phyloP scores from a whole-genome alignment of 2,888 invertebrate genomes.

The Mesorhabditis belari region DNA sequence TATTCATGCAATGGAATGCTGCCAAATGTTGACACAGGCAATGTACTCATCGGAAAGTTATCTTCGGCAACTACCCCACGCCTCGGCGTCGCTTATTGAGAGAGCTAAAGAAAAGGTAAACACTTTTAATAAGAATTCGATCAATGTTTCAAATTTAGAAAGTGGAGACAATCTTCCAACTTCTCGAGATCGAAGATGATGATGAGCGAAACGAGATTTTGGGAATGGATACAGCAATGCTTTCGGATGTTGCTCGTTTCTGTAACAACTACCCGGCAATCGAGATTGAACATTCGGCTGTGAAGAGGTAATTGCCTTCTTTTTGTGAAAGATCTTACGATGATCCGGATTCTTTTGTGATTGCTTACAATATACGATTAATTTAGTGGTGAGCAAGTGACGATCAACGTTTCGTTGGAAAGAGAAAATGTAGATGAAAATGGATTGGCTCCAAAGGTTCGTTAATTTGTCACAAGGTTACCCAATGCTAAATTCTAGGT shows the following conservation, averaged over 20 bases:
- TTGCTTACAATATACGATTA: neutral
- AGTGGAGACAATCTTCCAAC: constrained; percentile 86
- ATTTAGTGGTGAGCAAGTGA: constrained; percentile 75
- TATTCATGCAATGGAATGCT: constrained; percentile 97
- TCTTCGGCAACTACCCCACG: constrained; percentile 91
- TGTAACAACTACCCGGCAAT: constrained; percentile 98
- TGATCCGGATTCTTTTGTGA: constrained; percentile 16
- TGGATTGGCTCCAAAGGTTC: constrained; percentile 64
- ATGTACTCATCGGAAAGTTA: constrained; percentile 98
- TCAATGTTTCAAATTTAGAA: constrained; percentile 23
- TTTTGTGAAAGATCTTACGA: constrained; percentile 71
- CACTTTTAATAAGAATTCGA: neutral
- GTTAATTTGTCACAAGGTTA: neutral
- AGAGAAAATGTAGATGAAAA: constrained; percentile 87
- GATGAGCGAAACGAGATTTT: constrained; percentile 70
- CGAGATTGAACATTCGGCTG: constrained; percentile 85
- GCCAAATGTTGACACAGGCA: constrained; percentile 98
- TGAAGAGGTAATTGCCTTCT: too few species aligned
- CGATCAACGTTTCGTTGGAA: constrained; percentile 82
- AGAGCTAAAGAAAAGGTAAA: constrained; percentile 78
- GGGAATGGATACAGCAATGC: constrained; percentile 69
- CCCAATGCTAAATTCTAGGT: constrained; percentile 60
- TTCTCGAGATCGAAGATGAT: constrained; percentile 81
- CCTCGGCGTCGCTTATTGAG: constrained; percentile 77
- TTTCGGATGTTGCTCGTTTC: constrained; percentile 95